Evolutionary conservation across 2,797 vertebrate species (phyloP), one percentile per base, ranked within the genome.

Genomic region (Gadopsis marmoratus): DNA sequence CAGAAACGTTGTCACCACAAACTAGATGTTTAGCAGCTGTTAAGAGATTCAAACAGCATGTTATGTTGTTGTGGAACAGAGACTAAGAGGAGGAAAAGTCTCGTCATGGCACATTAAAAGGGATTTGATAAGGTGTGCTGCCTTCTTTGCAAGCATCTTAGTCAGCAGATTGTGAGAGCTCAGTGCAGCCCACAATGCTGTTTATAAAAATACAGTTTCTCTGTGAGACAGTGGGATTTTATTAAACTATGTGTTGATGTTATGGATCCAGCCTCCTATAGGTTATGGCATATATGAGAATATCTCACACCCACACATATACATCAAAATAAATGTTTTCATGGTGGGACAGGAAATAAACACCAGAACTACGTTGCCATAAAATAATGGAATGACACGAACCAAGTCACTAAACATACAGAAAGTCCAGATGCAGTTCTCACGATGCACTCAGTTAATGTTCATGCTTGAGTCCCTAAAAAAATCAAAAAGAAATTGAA

Each of bases 161-260:
- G 74, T 90, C 86, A 90, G 82, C 76, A 79, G 59, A 81, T 71
- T 79, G 72, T 48, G 16, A 62, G 51, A 77, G 61, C n/a, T 65
- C 11, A 0, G 13, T 3, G 43, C 69, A 74, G 54, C 53, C 47
- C 33, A 58, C 72, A 72, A 53, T 47, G 50, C 7, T 19, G 13
- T 64, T 78, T 73, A 62, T 62, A 59, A 63, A 63, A 48, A 74
- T 69, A 83, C 33, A 48, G 21, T 39, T 73, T 60, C 12, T 80
- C 26, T 62, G 76, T 78, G 67, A 78, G 69, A 77, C 56, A 14
- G 35, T 61, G 61, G 58, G 54, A 60, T 61, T 85, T 62, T 74
- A 60, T 66, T 31, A 48, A 11, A 64, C 23, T 23, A n/a, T 19
- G 23, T 45, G 53, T 73, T 70, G 63, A 62, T 69, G 74, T 39